Conservation (phyloP, 2,797 vertebrate genomes). For the Serranus cabrilla region DNA sequence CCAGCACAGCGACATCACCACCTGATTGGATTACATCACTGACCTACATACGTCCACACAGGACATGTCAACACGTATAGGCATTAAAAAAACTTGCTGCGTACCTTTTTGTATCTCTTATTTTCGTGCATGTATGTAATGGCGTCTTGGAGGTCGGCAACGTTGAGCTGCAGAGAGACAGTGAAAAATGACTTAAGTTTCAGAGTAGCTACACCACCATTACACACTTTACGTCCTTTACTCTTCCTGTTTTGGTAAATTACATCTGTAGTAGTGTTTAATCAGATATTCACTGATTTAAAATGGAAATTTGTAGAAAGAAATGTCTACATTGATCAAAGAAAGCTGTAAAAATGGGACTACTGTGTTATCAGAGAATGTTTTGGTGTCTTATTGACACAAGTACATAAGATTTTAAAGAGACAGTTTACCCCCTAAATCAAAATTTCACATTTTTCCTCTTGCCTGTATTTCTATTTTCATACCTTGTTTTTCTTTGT, state of each 20-base stretch:
- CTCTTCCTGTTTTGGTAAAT: background rate
- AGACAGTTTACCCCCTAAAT: too few species aligned
- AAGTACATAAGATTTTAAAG: too few species aligned
- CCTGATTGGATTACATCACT: background rate
- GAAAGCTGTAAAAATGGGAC: too few species aligned
- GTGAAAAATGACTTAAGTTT: background rate
- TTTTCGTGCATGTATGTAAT: conserved; percentile 92
- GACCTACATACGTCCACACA: background rate
- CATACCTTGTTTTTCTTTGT: too few species aligned
- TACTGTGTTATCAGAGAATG: too few species aligned
- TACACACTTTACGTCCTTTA: background rate
- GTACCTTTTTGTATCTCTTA: conserved; percentile 93
- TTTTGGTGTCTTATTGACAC: too few species aligned
- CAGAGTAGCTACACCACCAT: background rate
- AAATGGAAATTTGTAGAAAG: background rate
- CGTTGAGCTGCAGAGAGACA: conserved; percentile 85
- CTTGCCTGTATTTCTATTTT: too few species aligned
- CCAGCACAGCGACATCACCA: background rate
- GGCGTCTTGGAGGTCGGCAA: conserved; percentile 89
- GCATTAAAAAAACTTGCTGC: background rate
- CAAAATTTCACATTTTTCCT: too few species aligned
- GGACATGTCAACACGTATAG: background rate
- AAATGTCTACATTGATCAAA: background rate
- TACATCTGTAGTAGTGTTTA: background rate
- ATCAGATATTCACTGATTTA: background rate